Conservation (phyloP, 1,140 invertebrate species). For the Diuraphis noxia region DNA sequence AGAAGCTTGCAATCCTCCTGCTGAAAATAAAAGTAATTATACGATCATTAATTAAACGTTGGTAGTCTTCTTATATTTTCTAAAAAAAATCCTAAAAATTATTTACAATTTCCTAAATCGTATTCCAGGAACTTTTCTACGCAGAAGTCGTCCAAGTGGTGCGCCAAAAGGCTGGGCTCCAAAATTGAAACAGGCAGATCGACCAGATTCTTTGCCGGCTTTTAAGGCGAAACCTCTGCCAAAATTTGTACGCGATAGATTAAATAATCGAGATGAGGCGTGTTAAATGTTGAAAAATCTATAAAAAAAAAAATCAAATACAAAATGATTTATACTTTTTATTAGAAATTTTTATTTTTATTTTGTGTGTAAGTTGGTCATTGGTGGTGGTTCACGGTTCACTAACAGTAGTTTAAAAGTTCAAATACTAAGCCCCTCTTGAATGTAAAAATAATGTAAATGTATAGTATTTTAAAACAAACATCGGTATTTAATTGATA, state of each 20-base stretch:
- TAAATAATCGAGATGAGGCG: not conserved
- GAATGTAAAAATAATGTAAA: not conserved
- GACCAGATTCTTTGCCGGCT: not conserved
- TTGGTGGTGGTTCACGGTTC: no score
- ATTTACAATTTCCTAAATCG: not conserved
- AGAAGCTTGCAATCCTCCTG: not conserved
- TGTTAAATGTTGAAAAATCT: not conserved
- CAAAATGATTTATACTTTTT: not conserved
- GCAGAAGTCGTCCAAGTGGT: constrained; percentile 16
- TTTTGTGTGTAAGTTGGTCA: not conserved
- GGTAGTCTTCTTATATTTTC: no score
- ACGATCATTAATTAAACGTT: not conserved
- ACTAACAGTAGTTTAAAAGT: no score
- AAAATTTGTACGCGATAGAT: constrained; percentile 22
- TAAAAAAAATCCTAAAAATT: no score
- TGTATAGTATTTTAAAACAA: no score
- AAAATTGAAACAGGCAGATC: not conserved
- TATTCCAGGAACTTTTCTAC: not conserved
- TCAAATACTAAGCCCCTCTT: not conserved
- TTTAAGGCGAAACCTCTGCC: constrained; percentile 25
- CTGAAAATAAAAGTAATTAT: not conserved
- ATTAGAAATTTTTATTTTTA: not conserved
- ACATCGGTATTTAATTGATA: not conserved
- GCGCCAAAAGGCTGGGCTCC: constrained; percentile 21
- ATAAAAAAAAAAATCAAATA: not conserved